Conservation (phyloP, 2,797 vertebrate species). For the Nothura maculosa region DNA sequence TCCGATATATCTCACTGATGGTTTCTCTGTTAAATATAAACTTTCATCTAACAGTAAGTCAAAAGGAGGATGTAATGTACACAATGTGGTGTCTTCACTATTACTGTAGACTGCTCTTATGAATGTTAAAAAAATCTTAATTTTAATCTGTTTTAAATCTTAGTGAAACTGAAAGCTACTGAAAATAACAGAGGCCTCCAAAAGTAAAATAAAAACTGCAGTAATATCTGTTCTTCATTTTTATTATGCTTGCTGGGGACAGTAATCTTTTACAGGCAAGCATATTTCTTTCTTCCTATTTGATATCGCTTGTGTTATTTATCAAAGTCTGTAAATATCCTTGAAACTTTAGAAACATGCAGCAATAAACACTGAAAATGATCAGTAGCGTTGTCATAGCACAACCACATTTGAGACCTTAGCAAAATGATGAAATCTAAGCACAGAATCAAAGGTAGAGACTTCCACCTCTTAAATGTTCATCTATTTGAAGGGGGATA, state of each 20-base stretch:
- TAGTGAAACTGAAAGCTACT: slow-evolving; percentile 2
- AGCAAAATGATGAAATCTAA: neutral
- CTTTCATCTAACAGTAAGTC: neutral
- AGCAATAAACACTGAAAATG: neutral
- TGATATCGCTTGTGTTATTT: neutral
- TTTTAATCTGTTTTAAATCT: neutral
- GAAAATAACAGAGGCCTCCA: neutral
- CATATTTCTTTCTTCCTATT: neutral
- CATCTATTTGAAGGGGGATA: neutral
- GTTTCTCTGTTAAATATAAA: neutral
- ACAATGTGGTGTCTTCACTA: neutral
- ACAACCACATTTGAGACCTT: neutral
- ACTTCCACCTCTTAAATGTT: neutral
- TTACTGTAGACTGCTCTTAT: neutral
- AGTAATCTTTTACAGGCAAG: neutral
- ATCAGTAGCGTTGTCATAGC: neutral
- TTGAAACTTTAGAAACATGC: neutral
- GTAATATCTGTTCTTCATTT: neutral
- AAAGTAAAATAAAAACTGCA: neutral
- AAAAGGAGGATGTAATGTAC: neutral
- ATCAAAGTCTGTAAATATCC: neutral
- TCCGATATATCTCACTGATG: neutral
- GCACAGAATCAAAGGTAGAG: neutral
- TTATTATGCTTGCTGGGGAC: neutral
- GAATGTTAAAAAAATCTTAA: neutral